Conservation (phyloP, 2,113 vertebrate species). For the Halichoeres trimaculatus region DNA sequence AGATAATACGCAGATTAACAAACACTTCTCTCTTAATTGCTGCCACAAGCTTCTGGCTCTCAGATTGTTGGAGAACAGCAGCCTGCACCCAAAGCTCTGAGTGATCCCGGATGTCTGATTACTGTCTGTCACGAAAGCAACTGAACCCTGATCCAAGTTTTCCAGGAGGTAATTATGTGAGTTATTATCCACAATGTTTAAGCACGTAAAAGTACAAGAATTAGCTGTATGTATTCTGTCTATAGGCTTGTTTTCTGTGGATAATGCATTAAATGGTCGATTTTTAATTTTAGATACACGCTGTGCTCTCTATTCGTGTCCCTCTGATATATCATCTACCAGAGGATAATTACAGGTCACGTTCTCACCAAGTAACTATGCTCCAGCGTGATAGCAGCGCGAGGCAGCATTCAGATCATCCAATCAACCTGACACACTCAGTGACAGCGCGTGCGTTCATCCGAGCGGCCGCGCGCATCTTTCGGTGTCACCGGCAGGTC, state of each 20-base stretch:
- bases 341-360: not conserved
- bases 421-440: conserved; percentile 28
- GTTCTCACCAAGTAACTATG: not conserved
- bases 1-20: conserved; percentile 17
- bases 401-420: conserved; percentile 39
- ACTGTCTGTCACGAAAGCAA: conserved; percentile 56
- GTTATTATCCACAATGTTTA: not conserved
- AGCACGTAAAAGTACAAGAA: not conserved
- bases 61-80: conserved; percentile 33
- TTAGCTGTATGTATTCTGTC: not conserved
- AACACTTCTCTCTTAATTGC: conserved; percentile 22
- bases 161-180: not conserved
- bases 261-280: not conserved
- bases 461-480: conserved; percentile 30
- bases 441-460: conserved; percentile 30
- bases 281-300: not conserved
- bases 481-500: conserved; percentile 40
- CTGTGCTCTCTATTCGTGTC: not conserved
- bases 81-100: conserved; percentile 35
- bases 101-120: conserved; percentile 21
- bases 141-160: conserved; percentile 51
- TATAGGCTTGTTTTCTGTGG: not conserved
- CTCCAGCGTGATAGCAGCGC: conserved; percentile 6
- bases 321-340: not conserved
- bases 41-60: conserved; percentile 14